Conservation (phyloP, 2,888 invertebrate genomes). For the Dinocampus coccinellae region DNA sequence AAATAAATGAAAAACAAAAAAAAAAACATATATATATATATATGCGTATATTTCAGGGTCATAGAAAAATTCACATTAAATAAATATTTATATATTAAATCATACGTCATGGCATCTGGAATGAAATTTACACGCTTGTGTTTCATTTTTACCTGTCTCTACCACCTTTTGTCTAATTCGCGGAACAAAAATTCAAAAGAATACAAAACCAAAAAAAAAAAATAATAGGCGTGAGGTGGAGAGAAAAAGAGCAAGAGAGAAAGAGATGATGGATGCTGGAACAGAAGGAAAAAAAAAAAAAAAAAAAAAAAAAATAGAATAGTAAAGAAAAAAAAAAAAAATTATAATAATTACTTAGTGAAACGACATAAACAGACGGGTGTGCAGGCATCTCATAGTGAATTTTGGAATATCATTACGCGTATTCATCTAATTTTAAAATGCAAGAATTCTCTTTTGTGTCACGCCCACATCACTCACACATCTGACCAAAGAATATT, state of each 20-base stretch:
- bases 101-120: conserved; percentile 13
- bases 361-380: not conserved
- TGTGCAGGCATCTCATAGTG: not conserved
- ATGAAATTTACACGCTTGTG: conserved; percentile 4
- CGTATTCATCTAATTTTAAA: conserved; percentile 31
- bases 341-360: conserved; percentile 18
- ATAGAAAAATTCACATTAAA: conserved; percentile 1
- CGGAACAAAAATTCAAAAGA: conserved; percentile 14
- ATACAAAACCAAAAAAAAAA: too few relatives aligned
- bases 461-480: conserved; percentile 39
- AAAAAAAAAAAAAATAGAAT: too few relatives aligned
- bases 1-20: not conserved
- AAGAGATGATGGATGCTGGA: too few relatives aligned
- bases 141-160: not conserved
- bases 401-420: conserved; percentile 27
- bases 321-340: not conserved
- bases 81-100: not conserved
- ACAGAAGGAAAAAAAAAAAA: too few relatives aligned
- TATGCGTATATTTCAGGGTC: not conserved
- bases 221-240: too few relatives aligned
- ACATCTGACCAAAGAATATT: conserved; percentile 10
- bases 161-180: conserved; percentile 26
- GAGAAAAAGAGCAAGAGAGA: too few relatives aligned
- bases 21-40: not conserved
- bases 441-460: conserved; percentile 34